Base-by-base conservation (phyloP, 2,888 invertebrate genomes). In the Nomada lathburiana region DNA sequence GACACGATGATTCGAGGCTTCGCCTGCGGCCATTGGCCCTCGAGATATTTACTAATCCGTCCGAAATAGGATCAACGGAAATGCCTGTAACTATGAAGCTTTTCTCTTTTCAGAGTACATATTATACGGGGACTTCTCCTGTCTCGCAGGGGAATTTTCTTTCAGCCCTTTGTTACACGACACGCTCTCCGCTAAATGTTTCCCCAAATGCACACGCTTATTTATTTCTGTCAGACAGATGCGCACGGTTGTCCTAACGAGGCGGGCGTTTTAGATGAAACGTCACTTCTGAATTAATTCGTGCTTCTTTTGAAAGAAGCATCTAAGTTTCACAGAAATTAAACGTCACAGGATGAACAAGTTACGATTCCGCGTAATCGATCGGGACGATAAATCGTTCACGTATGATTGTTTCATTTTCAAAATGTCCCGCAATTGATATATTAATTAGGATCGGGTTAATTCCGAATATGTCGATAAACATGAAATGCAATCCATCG, bases 1-100 rank as follows among this genome's bases (percentile, higher is more conserved):
- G 18, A 13, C 63, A 47, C 13, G 47, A 50, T 11, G 16, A 70
- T 60, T 70, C 29, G 29, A 70, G 16, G 16, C n/a, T 20, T 59
- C 16, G 16, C n/a, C 53, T 9, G 20, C 53, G 47, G 47, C 4
- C 47, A 16, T 47, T 47, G 47, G 47, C 13, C 16, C 47, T 16
- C 47, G 47, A 1, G 20, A 47, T 47, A 69, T 60, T 60, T 70
- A 20, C 18, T 11, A 29, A 60, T 36, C 47, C 47, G 23, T 36
- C 47, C 23, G 44, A 55, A 50, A 59, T n/a, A 50, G 44, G 10
- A 59, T 47, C n/a, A 29, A 3, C 29, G 16, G 16, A 29, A 36
- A 29, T 0, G 18, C 44, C 16, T 2, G 10, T 10, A 13, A 70
- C 29, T 29, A 60, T 11, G 29, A 70, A 70, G 50, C 70, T 10